Evolutionary conservation across 1,140 invertebrate species (phyloP).

Genomic region (Caenorhabditis briggsae): DNA sequence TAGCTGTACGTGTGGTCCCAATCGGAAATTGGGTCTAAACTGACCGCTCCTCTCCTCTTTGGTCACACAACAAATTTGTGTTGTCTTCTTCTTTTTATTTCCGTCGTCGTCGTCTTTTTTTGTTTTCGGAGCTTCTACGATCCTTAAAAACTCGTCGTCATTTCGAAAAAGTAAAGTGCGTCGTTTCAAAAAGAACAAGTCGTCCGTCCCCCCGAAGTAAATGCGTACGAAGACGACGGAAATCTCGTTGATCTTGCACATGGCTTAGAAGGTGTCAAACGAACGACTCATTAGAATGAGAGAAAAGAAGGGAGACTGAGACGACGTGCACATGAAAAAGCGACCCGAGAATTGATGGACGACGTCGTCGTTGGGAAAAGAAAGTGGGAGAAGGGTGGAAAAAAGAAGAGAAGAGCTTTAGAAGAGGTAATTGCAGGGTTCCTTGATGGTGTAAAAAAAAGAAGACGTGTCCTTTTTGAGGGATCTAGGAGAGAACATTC

Average conservation of each 20-base stretch:
- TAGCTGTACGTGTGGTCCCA: slow-evolving; percentile 23
- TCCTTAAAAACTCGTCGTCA: slow-evolving; percentile 13
- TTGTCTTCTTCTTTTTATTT: not conserved
- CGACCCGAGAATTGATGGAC: slow-evolving; percentile 1
- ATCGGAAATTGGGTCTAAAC: slow-evolving; percentile 49
- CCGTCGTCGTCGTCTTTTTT: not conserved
- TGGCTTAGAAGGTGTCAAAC: slow-evolving; percentile 48
- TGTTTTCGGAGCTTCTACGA: not conserved
- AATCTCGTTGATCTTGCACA: slow-evolving; percentile 53
- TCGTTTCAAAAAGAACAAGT: not conserved
- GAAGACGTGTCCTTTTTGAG: slow-evolving; percentile 4
- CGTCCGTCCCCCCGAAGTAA: not conserved
- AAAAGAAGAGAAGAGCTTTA: not conserved
- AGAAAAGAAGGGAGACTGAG: not conserved
- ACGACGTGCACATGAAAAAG: not conserved
- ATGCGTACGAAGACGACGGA: not conserved
- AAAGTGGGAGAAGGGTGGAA: not conserved
- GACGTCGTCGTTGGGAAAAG: not conserved
- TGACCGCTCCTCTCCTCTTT: not conserved
- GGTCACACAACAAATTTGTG: slow-evolving; percentile 47
- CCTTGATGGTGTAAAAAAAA: not conserved
- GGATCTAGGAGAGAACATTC: not conserved
- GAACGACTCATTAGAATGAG: slow-evolving; percentile 37
- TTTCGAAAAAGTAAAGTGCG: slow-evolving; percentile 42
- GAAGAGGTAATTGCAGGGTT: slow-evolving; percentile 32